Evolutionary conservation across 2,797 vertebrate species (phyloP).

Genomic region (Pterois miles): DNA sequence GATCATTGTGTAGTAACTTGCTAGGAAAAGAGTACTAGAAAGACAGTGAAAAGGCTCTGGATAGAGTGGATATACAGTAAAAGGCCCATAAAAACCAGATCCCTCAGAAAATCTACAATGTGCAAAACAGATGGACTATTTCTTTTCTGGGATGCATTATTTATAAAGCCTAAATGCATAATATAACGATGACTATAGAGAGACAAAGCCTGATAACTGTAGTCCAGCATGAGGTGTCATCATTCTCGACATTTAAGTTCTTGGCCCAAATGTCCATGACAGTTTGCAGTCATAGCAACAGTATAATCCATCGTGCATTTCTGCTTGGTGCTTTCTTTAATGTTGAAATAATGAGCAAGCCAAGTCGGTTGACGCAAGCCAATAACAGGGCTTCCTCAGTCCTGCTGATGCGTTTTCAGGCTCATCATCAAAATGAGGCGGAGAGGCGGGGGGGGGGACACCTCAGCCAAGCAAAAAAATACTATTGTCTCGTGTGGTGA

Average conservation of each 20-base stretch:
- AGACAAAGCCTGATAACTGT: neutral
- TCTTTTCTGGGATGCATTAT: neutral
- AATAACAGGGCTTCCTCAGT: slow-evolving; percentile 11
- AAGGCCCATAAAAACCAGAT: neutral
- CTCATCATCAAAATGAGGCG: slow-evolving; percentile 33
- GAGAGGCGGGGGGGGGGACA: slow-evolving; percentile 22
- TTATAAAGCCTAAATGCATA: neutral
- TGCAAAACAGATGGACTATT: neutral
- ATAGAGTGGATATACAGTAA: neutral
- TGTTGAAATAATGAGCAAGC: slow-evolving; percentile 23
- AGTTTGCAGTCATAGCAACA: slow-evolving; percentile 36
- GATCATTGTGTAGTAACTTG: slow-evolving; percentile 8
- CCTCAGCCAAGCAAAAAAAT: slow-evolving; percentile 43
- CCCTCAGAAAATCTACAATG: neutral
- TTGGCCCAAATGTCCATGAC: neutral
- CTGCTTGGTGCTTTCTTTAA: slow-evolving; percentile 15
- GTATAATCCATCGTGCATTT: neutral
- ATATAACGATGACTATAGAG: neutral
- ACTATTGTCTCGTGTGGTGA: slow-evolving; percentile 6
- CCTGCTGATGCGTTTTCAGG: slow-evolving; percentile 29
- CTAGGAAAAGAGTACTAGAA: neutral
- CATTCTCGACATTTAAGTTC: neutral
- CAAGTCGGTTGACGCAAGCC: slow-evolving; percentile 3
- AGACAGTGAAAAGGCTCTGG: slow-evolving; percentile 3
- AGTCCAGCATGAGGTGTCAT: neutral